Evolutionary conservation across 2,797 vertebrate species (phyloP).

Genomic region (Anabacerthia variegaticeps): DNA sequence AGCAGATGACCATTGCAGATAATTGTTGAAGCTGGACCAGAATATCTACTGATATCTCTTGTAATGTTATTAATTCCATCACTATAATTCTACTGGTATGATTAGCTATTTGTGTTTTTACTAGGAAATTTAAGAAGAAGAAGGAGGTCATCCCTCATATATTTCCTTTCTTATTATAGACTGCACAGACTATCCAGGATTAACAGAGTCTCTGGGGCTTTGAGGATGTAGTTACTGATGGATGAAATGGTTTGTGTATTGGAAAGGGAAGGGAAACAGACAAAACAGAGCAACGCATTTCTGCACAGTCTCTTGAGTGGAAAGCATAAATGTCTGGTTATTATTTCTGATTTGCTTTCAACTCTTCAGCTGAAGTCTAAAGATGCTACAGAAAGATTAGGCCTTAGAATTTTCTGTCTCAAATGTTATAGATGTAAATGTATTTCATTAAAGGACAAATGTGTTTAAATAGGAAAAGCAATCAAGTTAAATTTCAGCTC

Average conservation of each 20-base stretch:
- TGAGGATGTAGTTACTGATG: not conserved
- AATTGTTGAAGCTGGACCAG: not conserved
- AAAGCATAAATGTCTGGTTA: conserved; percentile 11
- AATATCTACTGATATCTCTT: not conserved
- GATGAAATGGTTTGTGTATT: conserved; percentile 12
- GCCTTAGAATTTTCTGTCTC: conserved; percentile 20
- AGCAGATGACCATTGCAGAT: not conserved
- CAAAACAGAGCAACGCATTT: not conserved
- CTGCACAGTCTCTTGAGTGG: not conserved
- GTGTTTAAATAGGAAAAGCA: conserved; percentile 25
- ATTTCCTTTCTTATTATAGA: not conserved
- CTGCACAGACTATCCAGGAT: conserved; percentile 13
- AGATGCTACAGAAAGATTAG: conserved; percentile 27
- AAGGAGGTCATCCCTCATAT: not conserved
- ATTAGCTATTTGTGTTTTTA: not conserved
- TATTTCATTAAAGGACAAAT: conserved; percentile 35
- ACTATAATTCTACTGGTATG: not conserved
- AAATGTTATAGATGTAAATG: conserved; percentile 20
- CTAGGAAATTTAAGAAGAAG: not conserved
- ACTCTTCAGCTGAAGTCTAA: conserved; percentile 22
- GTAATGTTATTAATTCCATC: not conserved
- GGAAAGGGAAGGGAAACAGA: not conserved
- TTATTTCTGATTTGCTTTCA: conserved; percentile 48
- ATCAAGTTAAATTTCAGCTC: conserved; percentile 39
- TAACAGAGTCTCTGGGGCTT: not conserved